Evolutionary conservation across 2,888 invertebrate genomes (phyloP), one percentile per base, ranked within the genome.

Genomic region (Eustalomyia histrio): DNA sequence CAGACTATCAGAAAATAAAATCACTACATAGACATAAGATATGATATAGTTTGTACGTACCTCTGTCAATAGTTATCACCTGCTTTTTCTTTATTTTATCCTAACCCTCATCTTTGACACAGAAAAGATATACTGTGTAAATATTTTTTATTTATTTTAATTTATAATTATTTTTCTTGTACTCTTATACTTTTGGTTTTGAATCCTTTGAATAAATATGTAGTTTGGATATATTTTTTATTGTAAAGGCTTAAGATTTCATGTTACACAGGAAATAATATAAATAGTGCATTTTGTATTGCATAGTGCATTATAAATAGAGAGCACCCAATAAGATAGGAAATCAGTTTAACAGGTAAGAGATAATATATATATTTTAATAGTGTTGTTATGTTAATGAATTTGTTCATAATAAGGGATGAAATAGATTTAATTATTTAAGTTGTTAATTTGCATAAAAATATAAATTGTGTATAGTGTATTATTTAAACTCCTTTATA

Each of bases 201-300:
- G 74, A 63, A 85, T 86, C 84, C 86, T 83, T 85, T 86, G 67
- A 71, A 81, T 72, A 87, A 86, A 87, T 82, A 86, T 63, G 63
- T 7, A 29, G 29, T 60, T 63, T 60, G 29, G 29, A 58, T 69
- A 55, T 55, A 76, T 80, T 16, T 58, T 29, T 65, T n/a, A n/a
- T n/a, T 65, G 39, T 39, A 29, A 65, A 65, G 65, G 65, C 14
- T 65, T 65, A 14, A 53, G 35, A n/a, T 18, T 53, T 14, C 16
- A 24, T 55, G 57, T 58, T 14, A 9, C 14, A 47, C 43, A 47
- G 43, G 43, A 47, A 47, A 47, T 47, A 47, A 16, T 47, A 47
- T 14, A n/a, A 47, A 47, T n/a, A 47, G n/a, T 47, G n/a, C n/a
- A 47, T 14, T 47, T 47, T 47, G 43, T 47, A n/a, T 47, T 47